Conservation (phyloP, 1,140 invertebrate genomes). For the Pollicipes pollicipes region DNA sequence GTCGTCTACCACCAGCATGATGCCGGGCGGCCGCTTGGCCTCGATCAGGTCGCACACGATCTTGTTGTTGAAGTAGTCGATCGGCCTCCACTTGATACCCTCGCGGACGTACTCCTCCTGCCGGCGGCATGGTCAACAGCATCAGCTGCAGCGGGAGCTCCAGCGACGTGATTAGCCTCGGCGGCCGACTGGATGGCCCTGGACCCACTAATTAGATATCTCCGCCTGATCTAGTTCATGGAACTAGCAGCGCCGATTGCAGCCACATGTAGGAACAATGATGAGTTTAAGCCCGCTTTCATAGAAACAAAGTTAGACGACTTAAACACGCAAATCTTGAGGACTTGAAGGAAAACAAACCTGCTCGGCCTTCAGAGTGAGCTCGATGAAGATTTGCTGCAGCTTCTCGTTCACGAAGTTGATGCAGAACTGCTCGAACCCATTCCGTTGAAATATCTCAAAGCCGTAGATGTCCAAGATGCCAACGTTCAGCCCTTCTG, state of each 20-base stretch:
- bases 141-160: no score
- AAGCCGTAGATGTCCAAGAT: constrained; percentile 50
- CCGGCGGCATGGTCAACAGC: no score
- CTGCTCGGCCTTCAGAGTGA: constrained; percentile 53
- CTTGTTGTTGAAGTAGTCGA: constrained; percentile 60
- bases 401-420: constrained; percentile 80
- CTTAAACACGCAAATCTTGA: no score
- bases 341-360: constrained; percentile 15
- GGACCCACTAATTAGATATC: no score
- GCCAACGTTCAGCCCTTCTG: constrained; percentile 35
- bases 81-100: constrained; percentile 52
- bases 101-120: constrained; percentile 21
- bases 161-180: no score
- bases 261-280: no score
- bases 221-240: no score
- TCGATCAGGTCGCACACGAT: constrained; percentile 51
- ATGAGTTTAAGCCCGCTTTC: no score
- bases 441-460: constrained; percentile 45
- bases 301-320: no score
- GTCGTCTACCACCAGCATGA: constrained; percentile 50
- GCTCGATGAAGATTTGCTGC: constrained; percentile 60
- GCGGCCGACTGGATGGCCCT: no score
- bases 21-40: constrained; percentile 37
- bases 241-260: no score
- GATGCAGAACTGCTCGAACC: constrained; percentile 79